phyloP scores from a whole-genome alignment of 2,888 invertebrate genomes.

The Cephus spinipes region DNA sequence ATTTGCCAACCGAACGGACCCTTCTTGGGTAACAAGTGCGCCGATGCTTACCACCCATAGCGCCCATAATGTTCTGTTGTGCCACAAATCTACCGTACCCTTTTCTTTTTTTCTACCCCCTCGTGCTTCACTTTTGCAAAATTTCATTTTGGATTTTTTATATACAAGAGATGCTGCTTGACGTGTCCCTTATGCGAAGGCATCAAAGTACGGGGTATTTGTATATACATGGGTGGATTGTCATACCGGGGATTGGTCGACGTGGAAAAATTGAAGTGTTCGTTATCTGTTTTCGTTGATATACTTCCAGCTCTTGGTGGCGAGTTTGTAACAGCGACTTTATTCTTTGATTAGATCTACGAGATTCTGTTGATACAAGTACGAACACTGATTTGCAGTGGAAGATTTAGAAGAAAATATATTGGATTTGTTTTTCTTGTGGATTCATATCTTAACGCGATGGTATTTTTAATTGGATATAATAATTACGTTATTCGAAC shows the following conservation, averaged over 20 bases:
- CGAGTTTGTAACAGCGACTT: neutral
- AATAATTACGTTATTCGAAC: neutral
- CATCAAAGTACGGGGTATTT: neutral
- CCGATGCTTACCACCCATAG: constrained; percentile 26
- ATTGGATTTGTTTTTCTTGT: neutral
- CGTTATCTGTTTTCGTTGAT: neutral
- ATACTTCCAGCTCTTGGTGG: neutral
- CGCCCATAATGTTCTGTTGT: constrained; percentile 28
- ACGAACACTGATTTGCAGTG: neutral
- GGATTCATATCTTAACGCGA: neutral
- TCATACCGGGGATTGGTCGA: neutral
- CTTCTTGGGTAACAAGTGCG: constrained; percentile 33
- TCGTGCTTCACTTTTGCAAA: neutral
- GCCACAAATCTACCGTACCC: constrained; percentile 26
- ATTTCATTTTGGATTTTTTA: neutral
- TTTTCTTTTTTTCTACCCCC: neutral
- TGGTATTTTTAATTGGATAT: neutral
- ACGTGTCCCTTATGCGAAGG: neutral
- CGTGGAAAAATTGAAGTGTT: neutral
- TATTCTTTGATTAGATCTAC: neutral
- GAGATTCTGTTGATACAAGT: neutral
- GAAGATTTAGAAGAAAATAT: neutral
- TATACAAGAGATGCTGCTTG: neutral
- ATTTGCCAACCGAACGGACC: constrained; percentile 6
- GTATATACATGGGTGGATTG: neutral